A percentile compares a stretch with the other conserved stretches of the same genome.
Conservation (phyloP, 2,797 vertebrate species). For the Rhinoraja longicauda region DNA sequence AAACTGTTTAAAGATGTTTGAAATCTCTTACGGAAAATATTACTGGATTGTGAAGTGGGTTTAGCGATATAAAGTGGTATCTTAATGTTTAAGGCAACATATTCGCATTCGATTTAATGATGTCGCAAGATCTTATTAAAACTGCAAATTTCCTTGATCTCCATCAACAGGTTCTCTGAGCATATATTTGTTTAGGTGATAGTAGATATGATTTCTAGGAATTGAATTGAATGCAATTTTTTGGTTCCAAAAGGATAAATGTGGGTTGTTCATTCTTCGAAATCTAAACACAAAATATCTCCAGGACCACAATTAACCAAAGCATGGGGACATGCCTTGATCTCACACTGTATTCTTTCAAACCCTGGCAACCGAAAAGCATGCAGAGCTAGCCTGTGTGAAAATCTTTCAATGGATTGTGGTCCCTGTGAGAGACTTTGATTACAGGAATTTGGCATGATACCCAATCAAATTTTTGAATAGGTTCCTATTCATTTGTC, state of each 20-base stretch:
- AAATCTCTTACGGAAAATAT: neutral
- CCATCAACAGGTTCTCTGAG: neutral
- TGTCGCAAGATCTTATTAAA: neutral
- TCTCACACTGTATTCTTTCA: conserved; percentile 67
- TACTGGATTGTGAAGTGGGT: neutral
- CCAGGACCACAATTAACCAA: conserved; percentile 21
- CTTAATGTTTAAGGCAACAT: neutral
- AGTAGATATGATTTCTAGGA: neutral
- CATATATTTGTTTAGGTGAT: neutral
- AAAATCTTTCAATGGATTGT: conserved; percentile 74
- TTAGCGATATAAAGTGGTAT: neutral
- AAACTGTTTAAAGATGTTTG: neutral
- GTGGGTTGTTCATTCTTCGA: conserved; percentile 27
- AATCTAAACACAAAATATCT: conserved; percentile 32
- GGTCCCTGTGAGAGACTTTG: conserved; percentile 71
- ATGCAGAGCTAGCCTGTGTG: conserved; percentile 91
- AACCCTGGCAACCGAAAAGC: conserved; percentile 84
- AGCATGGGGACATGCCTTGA: conserved; percentile 62
- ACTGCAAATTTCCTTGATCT: neutral
- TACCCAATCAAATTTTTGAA: conserved; percentile 70
- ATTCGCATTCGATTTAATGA: neutral
- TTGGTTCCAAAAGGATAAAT: conserved; percentile 14
- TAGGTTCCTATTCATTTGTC: conserved; percentile 72
- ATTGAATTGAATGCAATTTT: neutral
- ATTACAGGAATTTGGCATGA: conserved; percentile 78